Base-by-base conservation (phyloP, 2,113 vertebrate species). In the Notothenia coriiceps region DNA sequence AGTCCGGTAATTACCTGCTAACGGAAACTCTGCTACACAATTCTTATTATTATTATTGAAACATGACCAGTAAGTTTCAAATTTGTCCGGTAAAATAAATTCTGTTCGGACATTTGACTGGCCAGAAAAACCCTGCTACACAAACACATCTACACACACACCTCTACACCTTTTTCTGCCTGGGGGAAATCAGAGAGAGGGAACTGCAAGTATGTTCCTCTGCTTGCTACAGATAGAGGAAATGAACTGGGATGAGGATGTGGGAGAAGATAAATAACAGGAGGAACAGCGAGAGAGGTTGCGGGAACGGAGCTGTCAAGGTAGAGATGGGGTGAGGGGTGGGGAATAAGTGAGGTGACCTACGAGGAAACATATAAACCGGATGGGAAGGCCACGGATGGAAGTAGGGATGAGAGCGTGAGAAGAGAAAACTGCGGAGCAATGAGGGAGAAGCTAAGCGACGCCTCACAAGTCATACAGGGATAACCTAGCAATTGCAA, bases 101-200 rank as follows among this genome's bases (percentile, higher is more conserved):
- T 22, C 22, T 22, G 22, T 22, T 22, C 22, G 22, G 22, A 22
- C 22, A 22, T 22, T 22, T 22, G 22, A 22, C 22, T 22, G 22
- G 22, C 22, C 22, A 22, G 22, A 22, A 22, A 22, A 22, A 22
- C 22, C 22, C 22, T 22, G 22, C 22, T 22, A 22, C 2, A 15
- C 55, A 69, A 61, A 83, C 82, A 70, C 65, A 83, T 29, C 25
- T 29, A 25, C 25, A 25, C 25, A 25, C 25, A 25, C 25, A 25
- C 25, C 25, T 63, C 67, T 79, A 50, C 60, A 52, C 74, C 61
- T 86, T 25, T 70, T 86, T 70, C 55, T 70, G 62, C 59, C 80
- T 15, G 22, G n/a, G 35, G 90, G 90, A 88, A 91, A 87, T 91
- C 76, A 90, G 44, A 75, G 65, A 15, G 6, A 49, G 51, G 74